Conservation (phyloP, 2,113 vertebrate species). For the Calidris pugnax region DNA sequence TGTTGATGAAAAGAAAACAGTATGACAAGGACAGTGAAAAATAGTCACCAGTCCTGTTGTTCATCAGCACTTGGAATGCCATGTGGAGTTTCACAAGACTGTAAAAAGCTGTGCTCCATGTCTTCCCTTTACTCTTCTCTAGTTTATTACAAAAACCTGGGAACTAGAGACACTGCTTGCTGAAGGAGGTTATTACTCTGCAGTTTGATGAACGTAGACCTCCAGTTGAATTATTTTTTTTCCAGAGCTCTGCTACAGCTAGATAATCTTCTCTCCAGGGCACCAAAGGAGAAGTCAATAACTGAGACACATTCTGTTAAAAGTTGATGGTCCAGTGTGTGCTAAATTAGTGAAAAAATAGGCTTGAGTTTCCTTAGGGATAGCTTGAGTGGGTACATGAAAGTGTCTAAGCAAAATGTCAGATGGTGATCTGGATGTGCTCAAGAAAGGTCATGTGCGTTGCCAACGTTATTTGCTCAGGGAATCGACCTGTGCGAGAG, state of each 20-base stretch:
- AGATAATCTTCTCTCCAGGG: background rate
- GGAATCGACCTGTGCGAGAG: background rate
- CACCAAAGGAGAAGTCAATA: background rate
- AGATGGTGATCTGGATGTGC: background rate
- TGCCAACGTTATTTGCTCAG: conserved; percentile 3
- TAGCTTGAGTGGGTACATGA: background rate
- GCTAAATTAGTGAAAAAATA: background rate
- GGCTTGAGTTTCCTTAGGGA: background rate
- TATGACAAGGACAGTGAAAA: background rate
- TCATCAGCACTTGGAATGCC: background rate
- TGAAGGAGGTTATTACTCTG: background rate
- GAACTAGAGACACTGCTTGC: background rate
- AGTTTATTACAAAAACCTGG: background rate
- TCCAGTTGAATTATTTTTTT: background rate
- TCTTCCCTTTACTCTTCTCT: background rate
- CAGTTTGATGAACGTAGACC: background rate
- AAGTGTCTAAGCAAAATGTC: conserved; percentile 33
- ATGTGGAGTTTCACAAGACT: background rate
- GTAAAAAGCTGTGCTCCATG: rapidly evolving
- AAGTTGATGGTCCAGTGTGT: background rate
- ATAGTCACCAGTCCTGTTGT: background rate
- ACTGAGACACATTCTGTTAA: background rate
- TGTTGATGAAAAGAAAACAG: background rate
- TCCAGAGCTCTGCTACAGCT: background rate
- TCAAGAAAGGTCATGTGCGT: background rate